These are phyloP conservation scores for Brienomyrus brachyistius DNA, from an alignment of 2,113 vertebrate genomes.

Conservation along the genomic window DNA sequence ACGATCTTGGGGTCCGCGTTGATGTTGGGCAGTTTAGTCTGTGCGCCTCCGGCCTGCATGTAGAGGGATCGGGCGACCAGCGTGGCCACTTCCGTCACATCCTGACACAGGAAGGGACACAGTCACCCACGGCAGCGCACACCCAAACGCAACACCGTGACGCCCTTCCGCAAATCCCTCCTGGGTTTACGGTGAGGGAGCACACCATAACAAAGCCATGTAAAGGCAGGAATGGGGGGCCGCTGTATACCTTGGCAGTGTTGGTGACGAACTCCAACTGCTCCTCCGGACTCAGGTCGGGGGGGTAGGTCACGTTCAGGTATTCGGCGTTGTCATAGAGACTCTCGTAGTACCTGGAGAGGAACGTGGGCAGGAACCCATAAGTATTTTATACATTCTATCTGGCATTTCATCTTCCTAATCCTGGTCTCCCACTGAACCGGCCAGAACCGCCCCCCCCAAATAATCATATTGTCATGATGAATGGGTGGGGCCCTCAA, in stretches of 20 bases:
- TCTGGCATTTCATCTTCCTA: not conserved
- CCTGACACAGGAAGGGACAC: slow-evolving; percentile 48
- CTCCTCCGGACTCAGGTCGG: slow-evolving; percentile 68
- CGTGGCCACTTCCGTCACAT: slow-evolving; percentile 74
- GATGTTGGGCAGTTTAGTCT: slow-evolving; percentile 36
- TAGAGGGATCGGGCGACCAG: slow-evolving; percentile 74
- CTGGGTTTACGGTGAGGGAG: not conserved
- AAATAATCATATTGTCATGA: too few relatives aligned
- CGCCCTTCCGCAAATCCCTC: not conserved
- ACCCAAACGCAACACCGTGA: not conserved
- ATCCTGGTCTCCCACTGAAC: not conserved
- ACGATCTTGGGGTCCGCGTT: slow-evolving; percentile 70
- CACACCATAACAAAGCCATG: not conserved
- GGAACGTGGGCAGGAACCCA: not conserved
- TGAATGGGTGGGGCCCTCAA: too few relatives aligned
- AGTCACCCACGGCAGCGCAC: not conserved
- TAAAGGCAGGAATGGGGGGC: not conserved
- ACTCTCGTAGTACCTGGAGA: slow-evolving; percentile 79
- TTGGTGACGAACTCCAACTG: slow-evolving; percentile 68
- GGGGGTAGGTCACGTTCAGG: slow-evolving; percentile 67
- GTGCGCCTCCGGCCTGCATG: slow-evolving; percentile 68
- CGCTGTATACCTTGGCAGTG: slow-evolving; percentile 65
- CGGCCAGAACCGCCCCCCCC: too few relatives aligned
- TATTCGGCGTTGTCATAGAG: slow-evolving; percentile 74
- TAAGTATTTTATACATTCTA: not conserved